Conservation (phyloP, 1,140 invertebrate species). For the Trinorchestia longiramus region DNA sequence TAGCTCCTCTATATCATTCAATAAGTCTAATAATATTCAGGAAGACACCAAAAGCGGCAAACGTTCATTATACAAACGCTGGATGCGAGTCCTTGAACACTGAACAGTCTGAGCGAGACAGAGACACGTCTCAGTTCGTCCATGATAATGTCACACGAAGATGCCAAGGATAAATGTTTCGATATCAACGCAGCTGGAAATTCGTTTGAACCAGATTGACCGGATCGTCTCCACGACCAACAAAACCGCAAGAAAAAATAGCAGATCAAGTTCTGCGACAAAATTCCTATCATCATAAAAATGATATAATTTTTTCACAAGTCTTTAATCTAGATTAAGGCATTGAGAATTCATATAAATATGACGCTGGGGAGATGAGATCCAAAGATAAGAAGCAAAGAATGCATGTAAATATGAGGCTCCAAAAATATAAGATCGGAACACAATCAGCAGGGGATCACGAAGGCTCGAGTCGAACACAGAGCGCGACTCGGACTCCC, state of each 20-base stretch:
- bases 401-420: slow-evolving; percentile 52
- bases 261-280: background rate
- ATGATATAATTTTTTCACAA: slow-evolving; percentile 27
- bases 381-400: background rate
- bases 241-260: slow-evolving; percentile 6
- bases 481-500: slow-evolving; percentile 26
- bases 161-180: background rate
- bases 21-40: slow-evolving; percentile 28
- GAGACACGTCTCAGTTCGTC: slow-evolving; percentile 8
- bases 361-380: slow-evolving; percentile 33
- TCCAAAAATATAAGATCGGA: slow-evolving; percentile 47
- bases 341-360: slow-evolving; percentile 41
- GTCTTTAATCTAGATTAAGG: slow-evolving; percentile 40
- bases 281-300: slow-evolving; percentile 20
- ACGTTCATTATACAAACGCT: background rate
- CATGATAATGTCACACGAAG: slow-evolving; percentile 10
- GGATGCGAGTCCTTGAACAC: background rate
- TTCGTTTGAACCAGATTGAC: slow-evolving; percentile 19
- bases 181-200: slow-evolving; percentile 33
- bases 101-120: background rate
- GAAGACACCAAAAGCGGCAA: background rate
- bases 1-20: background rate
- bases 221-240: slow-evolving; percentile 4
- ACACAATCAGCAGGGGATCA: slow-evolving; percentile 29
- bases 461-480: background rate